Evolutionary conservation across 1,140 invertebrate species (phyloP), one percentile per base, ranked within the genome.

Genomic region (Drosophila teissieri): DNA sequence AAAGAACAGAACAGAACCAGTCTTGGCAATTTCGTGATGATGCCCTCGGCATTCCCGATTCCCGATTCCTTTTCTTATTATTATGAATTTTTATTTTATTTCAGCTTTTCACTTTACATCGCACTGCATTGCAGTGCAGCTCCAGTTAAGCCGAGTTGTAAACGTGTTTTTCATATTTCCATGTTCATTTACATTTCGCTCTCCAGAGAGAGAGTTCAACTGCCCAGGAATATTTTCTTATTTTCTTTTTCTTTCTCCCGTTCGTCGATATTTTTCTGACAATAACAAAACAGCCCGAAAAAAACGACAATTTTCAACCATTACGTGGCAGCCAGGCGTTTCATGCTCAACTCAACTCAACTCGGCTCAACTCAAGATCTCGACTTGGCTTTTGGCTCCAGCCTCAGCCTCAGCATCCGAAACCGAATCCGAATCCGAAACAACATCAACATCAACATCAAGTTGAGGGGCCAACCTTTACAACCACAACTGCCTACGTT

Each of bases 81-180:
- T 80, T 69, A 58, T 69, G 58, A 77, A 36, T 78, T 62, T 62
- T 62, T 81, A 70, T 60, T 80, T 58, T 58, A 79, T 76, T 72
- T 76, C 56, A 49, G 81, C 76, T 73, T 80, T 82, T 86, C 82
- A 86, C 73, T 77, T 83, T 84, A 73, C 70, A 44, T 40, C 60
- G 67, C 45, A 76, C 40, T 69, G 15, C 24, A 7, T 1, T 31
- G 31, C 57, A 40, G 40, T 34, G 24, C 44, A 51, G 24, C 24
- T n/a, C 19, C 37, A 53, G 40, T 6, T 14, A 12, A 44, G 54
- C n/a, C 19, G 14, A 12, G 24, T 22, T 64, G 73, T 54, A 88
- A 86, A 86, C 83, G 65, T 68, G 82, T 86, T 86, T 81, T 86
- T 68, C 83, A 81, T 78, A 86, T 79, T 78, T 78, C 78, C 78